Percentiles rank a stretch among this genome's conserved stretches.
These are phyloP conservation scores for Enteromius trimaculatus DNA, from an alignment of 2,797 vertebrate species.

Conservation along the genomic window DNA sequence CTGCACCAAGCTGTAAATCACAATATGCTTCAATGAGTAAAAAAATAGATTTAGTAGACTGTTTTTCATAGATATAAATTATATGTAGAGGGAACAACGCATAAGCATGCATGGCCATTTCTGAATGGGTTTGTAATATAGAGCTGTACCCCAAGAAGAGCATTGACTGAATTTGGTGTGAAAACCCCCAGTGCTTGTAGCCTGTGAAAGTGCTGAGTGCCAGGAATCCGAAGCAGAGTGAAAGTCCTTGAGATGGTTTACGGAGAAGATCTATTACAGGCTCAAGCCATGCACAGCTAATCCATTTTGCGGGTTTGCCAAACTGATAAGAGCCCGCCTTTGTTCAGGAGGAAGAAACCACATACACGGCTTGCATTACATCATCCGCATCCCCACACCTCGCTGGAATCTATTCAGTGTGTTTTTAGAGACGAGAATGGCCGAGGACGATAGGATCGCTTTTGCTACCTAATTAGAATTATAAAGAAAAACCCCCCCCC, in stretches of 20 bases:
- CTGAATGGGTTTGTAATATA: conserved; percentile 31
- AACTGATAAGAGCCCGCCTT: conserved; percentile 58
- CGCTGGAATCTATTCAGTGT: conserved; percentile 18
- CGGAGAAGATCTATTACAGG: conserved; percentile 51
- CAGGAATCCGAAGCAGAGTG: conserved; percentile 39
- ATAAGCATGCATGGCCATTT: conserved; percentile 33
- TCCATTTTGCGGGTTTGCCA: conserved; percentile 49
- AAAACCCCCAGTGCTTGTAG: conserved; percentile 3
- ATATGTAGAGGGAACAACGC: not conserved
- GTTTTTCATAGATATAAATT: conserved; percentile 9
- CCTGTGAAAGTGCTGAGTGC: conserved; percentile 55
- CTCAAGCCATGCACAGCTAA: conserved; percentile 56
- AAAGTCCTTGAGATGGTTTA: conserved; percentile 57
- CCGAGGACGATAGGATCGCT: conserved; percentile 8
- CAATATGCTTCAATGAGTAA: not conserved
- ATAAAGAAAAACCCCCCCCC: conserved; percentile 26
- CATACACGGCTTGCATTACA: conserved; percentile 38
- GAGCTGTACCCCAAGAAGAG: conserved; percentile 10
- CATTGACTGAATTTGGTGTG: conserved; percentile 35
- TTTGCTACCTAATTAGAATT: conserved; percentile 33
- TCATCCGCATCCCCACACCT: conserved; percentile 41
- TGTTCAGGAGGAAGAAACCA: conserved; percentile 51
- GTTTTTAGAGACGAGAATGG: conserved; percentile 19
- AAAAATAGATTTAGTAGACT: conserved; percentile 5
- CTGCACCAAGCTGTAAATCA: not conserved